Base-by-base conservation (phyloP, 2,113 vertebrate genomes). In the Megalops atlanticus region DNA sequence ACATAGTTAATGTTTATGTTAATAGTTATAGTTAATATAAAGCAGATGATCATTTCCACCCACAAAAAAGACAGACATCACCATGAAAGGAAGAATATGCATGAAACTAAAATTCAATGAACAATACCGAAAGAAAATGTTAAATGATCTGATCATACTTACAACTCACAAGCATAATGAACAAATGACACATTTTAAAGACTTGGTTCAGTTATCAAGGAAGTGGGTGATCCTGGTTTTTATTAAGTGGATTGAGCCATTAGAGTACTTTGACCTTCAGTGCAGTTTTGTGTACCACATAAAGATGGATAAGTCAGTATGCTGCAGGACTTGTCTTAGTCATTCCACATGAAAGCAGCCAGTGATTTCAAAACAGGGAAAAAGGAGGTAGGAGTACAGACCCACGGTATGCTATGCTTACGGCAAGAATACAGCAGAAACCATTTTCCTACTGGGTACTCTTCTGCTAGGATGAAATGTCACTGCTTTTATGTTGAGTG, bases 341-440 rank as follows among this genome's bases (percentile, higher is more conserved):
- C 92, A 93, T 82, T 91, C 89, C 89, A 90, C 83, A 91, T 90
- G 85, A 93, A 90, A 88, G 86, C 86, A 89, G 86, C 81, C n/a
- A 87, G 89, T 89, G 84, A 72, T 81, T 90, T 87, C 87, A 89
- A 82, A 89, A 86, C 87, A 87, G 82, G 84, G 31, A n/a, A 31
- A 11, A 31, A 2, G 58, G 58, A 64, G n/a, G 58, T 64, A 11
- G 58, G 58, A 83, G 81, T 87, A 84, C 79, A 86, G 84, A 82
- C 84, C 87, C 83, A 86, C 69, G 54, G 81, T 88, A 88, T 87
- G 85, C 85, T 86, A 89, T 86, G 83, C 7, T 64, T 82, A 38
- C 74, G 84, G 85, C 89, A 74, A 43, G 21, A 74, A 41, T 41
- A 74, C 24, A 74, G 39, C 1, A 74, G 7, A 2, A 80, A 89